phyloP scores from a whole-genome alignment of 2,797 vertebrate genomes.

The Pelochelys cantorii region DNA sequence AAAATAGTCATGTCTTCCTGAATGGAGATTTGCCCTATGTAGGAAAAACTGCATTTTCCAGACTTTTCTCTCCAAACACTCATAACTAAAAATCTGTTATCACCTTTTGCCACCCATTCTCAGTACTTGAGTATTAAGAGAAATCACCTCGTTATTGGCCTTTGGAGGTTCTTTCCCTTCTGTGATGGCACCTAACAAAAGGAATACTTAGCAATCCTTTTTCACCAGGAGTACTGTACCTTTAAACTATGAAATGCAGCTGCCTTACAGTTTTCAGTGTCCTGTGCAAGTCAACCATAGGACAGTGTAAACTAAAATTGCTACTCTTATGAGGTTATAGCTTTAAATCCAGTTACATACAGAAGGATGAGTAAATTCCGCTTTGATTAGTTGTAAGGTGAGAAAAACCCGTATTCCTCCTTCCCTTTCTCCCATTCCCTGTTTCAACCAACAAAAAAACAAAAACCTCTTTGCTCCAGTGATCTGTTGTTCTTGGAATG shows the following conservation, averaged over 20 bases:
- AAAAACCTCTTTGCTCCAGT: slow-evolving; percentile 58
- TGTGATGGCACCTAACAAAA: slow-evolving; percentile 5
- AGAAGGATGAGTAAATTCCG: slow-evolving; percentile 46
- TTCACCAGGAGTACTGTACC: slow-evolving; percentile 20
- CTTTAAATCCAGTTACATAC: slow-evolving; percentile 52
- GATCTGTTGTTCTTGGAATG: slow-evolving; percentile 60
- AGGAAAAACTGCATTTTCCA: slow-evolving; percentile 5
- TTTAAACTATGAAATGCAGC: slow-evolving; percentile 48
- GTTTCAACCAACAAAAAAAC: not conserved
- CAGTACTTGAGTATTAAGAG: not conserved
- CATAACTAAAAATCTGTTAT: not conserved
- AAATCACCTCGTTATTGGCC: not conserved
- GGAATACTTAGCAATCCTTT: not conserved
- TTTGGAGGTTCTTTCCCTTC: slow-evolving; percentile 28
- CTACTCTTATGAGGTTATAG: slow-evolving; percentile 48
- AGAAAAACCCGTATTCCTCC: slow-evolving; percentile 30
- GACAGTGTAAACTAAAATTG: slow-evolving; percentile 30
- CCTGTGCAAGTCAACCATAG: not conserved
- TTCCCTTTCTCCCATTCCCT: slow-evolving; percentile 38
- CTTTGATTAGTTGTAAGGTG: slow-evolving; percentile 56
- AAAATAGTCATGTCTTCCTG: not conserved
- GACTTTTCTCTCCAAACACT: not conserved
- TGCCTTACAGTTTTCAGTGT: slow-evolving; percentile 2
- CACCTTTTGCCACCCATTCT: not conserved
- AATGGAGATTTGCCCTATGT: not conserved